Evolutionary conservation across 2,888 invertebrate genomes (phyloP), one percentile per base, ranked within the genome.

Genomic region (Cheilosia vulpina): DNA sequence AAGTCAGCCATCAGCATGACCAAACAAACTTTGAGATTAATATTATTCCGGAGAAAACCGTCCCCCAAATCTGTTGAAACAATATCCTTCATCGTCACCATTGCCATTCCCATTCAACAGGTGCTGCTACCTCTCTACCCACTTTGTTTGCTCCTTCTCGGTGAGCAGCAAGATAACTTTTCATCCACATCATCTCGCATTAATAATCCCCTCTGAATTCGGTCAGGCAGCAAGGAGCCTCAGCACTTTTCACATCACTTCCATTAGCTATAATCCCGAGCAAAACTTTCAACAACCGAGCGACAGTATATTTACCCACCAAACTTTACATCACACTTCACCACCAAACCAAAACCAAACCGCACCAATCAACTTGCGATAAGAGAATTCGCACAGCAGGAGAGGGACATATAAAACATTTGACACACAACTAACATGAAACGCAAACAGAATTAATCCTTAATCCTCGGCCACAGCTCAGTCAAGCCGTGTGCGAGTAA

Each of bases 381-480:
- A 63, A 50, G 63, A 47, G 47, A 31, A 19, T 6, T 19, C 47
- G 19, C 31, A 21, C 34, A 47, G 24, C 17, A 27, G n/a, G 9
- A 34, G 34, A 27, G 11, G 24, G 57, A 75, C 52, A 71, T 60
- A 58, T 65, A 17, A 65, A 58, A 43, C 76, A 71, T 27, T 53
- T 38, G 58, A 38, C 45, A 79, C 55, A 66, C 47, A 55, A 19
- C 45, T 52, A 52, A 52, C 24, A 52, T 24, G 60, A 85, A 85
- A 75, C 71, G 71, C 63, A 85, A 85, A 85, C 72, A 81, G 76
- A 76, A 85, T 85, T 85, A 85, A 81, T 85, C 66, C 81, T n/a
- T 77, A 85, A 85, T 72, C 81, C 85, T 24, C 60, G 65, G 11
- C 50, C 47, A 83, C 58, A 76, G 60, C 60, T 13, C 66, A n/a